Evolutionary conservation across 2,797 vertebrate species (phyloP).

Genomic region (Crax fasciolata): DNA sequence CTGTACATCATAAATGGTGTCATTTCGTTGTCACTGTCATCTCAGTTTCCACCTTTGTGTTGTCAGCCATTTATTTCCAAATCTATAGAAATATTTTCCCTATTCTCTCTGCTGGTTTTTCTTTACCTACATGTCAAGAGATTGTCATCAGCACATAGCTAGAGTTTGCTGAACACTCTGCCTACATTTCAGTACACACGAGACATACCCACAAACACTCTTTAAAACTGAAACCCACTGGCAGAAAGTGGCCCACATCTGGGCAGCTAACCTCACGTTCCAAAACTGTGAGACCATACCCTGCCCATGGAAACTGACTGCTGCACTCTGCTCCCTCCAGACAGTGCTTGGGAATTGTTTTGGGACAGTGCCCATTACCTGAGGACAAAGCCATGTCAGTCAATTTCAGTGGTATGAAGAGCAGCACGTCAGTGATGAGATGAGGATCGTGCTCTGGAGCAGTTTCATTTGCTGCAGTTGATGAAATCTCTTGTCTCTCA

Average conservation of each 20-base stretch:
- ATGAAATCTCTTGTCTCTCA: neutral
- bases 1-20: neutral
- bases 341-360: neutral
- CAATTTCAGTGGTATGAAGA: neutral
- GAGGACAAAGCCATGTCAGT: neutral
- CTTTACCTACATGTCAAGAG: neutral
- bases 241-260: neutral
- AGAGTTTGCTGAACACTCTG: neutral
- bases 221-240: neutral
- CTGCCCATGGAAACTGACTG: neutral
- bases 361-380: neutral
- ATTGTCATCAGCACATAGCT: neutral
- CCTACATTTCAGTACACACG: neutral
- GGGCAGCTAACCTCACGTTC: fast-evolving
- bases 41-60: neutral
- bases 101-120: neutral
- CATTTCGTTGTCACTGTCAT: neutral
- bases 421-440: neutral
- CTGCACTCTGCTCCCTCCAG: neutral
- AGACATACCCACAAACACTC: neutral
- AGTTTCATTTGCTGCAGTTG: fast-evolving
- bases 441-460: neutral
- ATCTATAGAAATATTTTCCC: neutral
- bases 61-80: neutral
- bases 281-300: neutral